Percentiles rank a stretch among this genome's conserved stretches.
These are phyloP conservation scores for Parapristionchus giblindavisi DNA, from an alignment of 2,888 invertebrate species.

Conservation along the genomic window DNA sequence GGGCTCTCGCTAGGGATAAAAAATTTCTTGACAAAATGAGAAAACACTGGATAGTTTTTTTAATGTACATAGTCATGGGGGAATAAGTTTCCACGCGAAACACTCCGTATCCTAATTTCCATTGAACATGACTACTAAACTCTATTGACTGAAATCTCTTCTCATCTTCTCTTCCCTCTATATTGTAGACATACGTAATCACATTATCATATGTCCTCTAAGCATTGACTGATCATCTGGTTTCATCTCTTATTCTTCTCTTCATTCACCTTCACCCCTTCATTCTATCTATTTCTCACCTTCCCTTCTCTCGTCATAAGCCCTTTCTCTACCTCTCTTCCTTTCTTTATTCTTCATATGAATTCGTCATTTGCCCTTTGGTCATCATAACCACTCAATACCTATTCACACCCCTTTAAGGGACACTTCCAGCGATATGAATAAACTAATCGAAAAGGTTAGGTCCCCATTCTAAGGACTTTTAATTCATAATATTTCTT, in stretches of 20 bases:
- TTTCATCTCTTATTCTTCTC: neutral
- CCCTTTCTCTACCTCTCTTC: neutral
- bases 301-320: neutral
- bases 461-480: too few relatives aligned
- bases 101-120: too few relatives aligned
- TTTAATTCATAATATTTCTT: too few relatives aligned
- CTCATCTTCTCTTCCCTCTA: neutral
- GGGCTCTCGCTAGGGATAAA: too few relatives aligned
- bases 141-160: too few relatives aligned
- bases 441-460: too few relatives aligned
- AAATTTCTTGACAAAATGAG: too few relatives aligned
- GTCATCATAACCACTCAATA: neutral
- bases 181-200: neutral
- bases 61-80: constrained; percentile 25
- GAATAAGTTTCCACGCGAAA: neutral
- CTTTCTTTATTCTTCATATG: neutral
- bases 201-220: neutral
- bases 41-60: constrained; percentile 10
- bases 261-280: neutral
- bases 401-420: neutral
- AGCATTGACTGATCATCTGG: neutral
- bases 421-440: neutral
- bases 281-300: neutral
- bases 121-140: too few relatives aligned
- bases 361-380: neutral